phyloP scores from a whole-genome alignment of 1,140 invertebrate genomes.

The Xylocopa sonorina region DNA sequence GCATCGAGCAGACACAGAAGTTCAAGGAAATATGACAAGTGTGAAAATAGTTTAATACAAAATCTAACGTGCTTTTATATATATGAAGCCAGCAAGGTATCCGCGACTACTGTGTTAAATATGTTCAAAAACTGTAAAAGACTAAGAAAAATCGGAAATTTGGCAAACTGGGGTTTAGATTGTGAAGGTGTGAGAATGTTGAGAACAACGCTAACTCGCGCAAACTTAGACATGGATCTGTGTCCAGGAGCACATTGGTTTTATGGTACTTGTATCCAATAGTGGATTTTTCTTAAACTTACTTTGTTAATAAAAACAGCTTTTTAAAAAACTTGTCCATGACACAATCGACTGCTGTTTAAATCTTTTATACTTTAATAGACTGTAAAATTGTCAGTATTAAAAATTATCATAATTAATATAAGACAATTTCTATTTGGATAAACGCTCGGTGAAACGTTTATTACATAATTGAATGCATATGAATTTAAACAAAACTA shows the following conservation, averaged over 20 bases:
- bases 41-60: conserved; percentile 70
- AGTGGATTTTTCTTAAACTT: conserved; percentile 17
- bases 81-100: conserved; percentile 78
- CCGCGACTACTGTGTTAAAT: conserved; percentile 73
- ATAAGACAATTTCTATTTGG: conserved; percentile 21
- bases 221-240: conserved; percentile 79
- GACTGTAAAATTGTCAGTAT: conserved; percentile 71
- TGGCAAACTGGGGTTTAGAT: conserved; percentile 80
- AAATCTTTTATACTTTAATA: conserved; percentile 46
- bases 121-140: conserved; percentile 76
- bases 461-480: background rate
- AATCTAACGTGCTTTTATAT: conserved; percentile 81
- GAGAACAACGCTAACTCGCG: conserved; percentile 70
- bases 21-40: conserved; percentile 30
- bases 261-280: conserved; percentile 79
- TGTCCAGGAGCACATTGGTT: conserved; percentile 81
- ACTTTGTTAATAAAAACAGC: background rate
- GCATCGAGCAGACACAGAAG: conserved; percentile 24
- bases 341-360: conserved; percentile 50
- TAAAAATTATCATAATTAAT: conserved; percentile 51
- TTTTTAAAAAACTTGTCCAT: conserved; percentile 22
- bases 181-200: conserved; percentile 77
- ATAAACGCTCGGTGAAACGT: background rate
- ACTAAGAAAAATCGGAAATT: conserved; percentile 78
- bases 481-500: conserved; percentile 1